Conservation (phyloP, 2,797 vertebrate species). For the Coreius guichenoti region DNA sequence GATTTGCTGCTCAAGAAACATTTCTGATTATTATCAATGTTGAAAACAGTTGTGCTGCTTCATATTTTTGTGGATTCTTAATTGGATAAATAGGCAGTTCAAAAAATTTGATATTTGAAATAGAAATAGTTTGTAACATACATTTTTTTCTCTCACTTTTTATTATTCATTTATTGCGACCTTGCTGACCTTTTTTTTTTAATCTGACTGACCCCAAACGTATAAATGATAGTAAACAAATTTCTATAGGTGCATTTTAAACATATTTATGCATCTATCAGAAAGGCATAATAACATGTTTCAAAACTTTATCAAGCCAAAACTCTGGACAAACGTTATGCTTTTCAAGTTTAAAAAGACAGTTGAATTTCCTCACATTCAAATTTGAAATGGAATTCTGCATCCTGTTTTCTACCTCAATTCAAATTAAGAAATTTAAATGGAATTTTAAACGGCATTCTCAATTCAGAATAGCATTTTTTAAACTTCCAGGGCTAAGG, state of each 20-base stretch:
- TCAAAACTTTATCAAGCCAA: background rate
- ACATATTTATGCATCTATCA: background rate
- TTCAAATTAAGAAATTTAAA: background rate
- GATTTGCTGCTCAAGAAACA: background rate
- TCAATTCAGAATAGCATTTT: background rate
- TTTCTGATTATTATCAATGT: background rate
- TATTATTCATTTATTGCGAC: background rate
- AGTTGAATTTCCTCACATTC: background rate
- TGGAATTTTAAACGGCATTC: background rate
- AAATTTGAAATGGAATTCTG: background rate
- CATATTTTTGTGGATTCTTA: background rate
- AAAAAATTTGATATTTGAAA: background rate
- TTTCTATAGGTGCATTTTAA: background rate
- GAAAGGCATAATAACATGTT: background rate
- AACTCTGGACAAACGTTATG: background rate
- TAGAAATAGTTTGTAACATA: background rate
- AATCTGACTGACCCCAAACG: background rate
- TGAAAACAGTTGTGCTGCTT: background rate
- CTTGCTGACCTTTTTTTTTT: too few relatives aligned
- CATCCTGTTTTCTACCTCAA: background rate
- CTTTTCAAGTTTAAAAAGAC: background rate
- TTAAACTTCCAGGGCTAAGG: background rate
- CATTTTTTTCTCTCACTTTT: too few relatives aligned
- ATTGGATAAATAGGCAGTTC: background rate
- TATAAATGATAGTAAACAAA: background rate